Evolutionary conservation across 2,888 invertebrate species (phyloP).

Genomic region (Hedychridium roseum): DNA sequence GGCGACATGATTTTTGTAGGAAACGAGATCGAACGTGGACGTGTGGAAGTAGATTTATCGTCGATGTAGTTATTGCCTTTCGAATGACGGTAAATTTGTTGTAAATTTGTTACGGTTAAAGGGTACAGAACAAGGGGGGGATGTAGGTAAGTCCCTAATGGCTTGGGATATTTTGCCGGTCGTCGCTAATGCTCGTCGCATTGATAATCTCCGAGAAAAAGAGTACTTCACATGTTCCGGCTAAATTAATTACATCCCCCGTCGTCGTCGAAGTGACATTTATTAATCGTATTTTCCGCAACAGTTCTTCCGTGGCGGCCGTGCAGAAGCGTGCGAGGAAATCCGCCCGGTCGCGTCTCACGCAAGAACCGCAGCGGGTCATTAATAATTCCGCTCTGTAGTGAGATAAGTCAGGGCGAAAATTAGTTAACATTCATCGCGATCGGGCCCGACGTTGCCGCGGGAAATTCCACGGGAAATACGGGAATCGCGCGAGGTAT

Average conservation of each 20-base stretch:
- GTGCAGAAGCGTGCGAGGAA: conserved; percentile 14
- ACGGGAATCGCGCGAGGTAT: neutral
- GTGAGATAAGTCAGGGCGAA: conserved; percentile 10
- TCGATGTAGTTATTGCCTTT: too few relatives aligned
- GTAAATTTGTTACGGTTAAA: too few relatives aligned
- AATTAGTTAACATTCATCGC: conserved; percentile 3
- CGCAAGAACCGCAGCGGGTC: conserved; percentile 3
- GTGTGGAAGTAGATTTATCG: too few relatives aligned
- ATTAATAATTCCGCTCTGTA: conserved; percentile 25
- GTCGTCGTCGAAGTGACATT: conserved; percentile 26
- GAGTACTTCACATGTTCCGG: neutral
- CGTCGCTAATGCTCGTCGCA: too few relatives aligned
- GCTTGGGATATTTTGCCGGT: too few relatives aligned
- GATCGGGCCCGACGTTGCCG: neutral
- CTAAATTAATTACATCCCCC: conserved; percentile 29
- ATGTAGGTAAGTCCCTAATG: too few relatives aligned
- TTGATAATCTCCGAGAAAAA: neutral
- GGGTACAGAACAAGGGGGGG: too few relatives aligned
- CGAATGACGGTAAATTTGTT: too few relatives aligned
- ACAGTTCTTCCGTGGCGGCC: conserved; percentile 18
- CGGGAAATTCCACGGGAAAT: neutral
- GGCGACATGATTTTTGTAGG: too few relatives aligned
- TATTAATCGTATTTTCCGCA: conserved; percentile 32
- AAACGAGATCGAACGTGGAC: too few relatives aligned
- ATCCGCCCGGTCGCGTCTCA: conserved; percentile 12